A percentile compares a stretch with the other conserved stretches of the same genome.
Conservation (phyloP, 2,113 vertebrate genomes). For the Poeciliopsis retropinna region DNA sequence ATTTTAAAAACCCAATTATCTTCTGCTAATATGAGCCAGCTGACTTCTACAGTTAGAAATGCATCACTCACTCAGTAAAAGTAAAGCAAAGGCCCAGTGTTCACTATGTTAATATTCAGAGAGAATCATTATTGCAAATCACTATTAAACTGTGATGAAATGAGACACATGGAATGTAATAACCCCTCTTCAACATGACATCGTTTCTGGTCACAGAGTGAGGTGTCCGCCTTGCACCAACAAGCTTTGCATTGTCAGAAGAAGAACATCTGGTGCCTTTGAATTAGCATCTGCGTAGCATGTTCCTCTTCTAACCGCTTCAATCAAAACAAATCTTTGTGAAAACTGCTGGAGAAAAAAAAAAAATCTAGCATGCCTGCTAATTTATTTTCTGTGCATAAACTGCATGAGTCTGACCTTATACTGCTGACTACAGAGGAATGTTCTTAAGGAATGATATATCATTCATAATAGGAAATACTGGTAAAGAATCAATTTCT, state of each 20-base stretch:
- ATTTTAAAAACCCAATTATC: too few relatives aligned
- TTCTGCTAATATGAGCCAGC: neutral
- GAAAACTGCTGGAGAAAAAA: neutral
- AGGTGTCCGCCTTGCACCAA: conserved; percentile 11
- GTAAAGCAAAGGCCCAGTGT: conserved; percentile 12
- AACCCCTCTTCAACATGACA: conserved; percentile 3
- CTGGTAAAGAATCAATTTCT: neutral
- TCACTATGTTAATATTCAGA: neutral
- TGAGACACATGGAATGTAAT: conserved; percentile 14
- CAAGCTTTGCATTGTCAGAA: conserved; percentile 9
- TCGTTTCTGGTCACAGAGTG: conserved; percentile 5
- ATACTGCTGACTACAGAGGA: neutral
- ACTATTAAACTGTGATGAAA: conserved; percentile 4
- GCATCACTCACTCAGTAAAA: conserved; percentile 8
- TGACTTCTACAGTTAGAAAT: neutral
- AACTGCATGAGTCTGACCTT: conserved; percentile 9
- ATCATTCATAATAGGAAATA: neutral
- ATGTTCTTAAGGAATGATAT: neutral
- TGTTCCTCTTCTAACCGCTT: neutral
- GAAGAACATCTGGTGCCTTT: neutral
- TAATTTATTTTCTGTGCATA: neutral
- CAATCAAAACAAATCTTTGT: neutral
- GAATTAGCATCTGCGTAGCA: neutral
- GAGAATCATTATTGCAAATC: conserved; percentile 9
- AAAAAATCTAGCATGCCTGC: neutral